Evolutionary conservation across 2,797 vertebrate species (phyloP).

Genomic region (Gymnoscopelus braueri): DNA sequence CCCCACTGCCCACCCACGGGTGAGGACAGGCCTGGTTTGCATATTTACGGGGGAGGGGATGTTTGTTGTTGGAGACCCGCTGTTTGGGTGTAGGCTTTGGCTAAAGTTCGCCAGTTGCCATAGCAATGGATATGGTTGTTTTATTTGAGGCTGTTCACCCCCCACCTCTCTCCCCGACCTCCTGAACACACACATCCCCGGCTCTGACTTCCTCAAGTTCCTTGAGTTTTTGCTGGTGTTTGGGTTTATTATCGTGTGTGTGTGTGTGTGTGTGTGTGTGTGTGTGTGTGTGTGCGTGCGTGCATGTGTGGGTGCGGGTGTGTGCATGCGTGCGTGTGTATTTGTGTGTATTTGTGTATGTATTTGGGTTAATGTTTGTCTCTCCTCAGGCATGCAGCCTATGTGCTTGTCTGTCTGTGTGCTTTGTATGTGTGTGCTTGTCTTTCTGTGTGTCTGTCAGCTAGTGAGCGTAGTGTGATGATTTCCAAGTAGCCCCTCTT

Average conservation of each 20-base stretch:
- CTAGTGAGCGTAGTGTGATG: background rate
- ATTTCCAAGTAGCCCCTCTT: background rate
- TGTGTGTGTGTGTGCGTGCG: too few relatives aligned
- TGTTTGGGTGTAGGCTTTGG: slow-evolving; percentile 77
- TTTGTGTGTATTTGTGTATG: slow-evolving; percentile 11
- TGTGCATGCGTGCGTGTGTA: slow-evolving; percentile 2
- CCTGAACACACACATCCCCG: slow-evolving; percentile 31
- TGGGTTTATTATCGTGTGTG: background rate
- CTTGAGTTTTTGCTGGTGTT: background rate
- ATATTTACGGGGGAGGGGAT: slow-evolving; percentile 77
- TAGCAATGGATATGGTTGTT: slow-evolving; percentile 76
- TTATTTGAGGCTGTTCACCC: slow-evolving; percentile 64
- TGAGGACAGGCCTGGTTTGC: slow-evolving; percentile 65
- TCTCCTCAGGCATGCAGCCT: too few relatives aligned
- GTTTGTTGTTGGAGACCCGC: slow-evolving; percentile 77
- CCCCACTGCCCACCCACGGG: slow-evolving; percentile 57
- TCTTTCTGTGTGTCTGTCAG: background rate
- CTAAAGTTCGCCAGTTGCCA: slow-evolving; percentile 74
- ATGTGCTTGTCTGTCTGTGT: background rate
- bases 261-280: slow-evolving; percentile 8
- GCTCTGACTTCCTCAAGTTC: slow-evolving; percentile 11
- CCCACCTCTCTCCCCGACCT: slow-evolving; percentile 10
- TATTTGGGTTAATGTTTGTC: background rate
- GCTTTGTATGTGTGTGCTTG: background rate
- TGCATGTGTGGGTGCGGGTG: background rate